phyloP scores from a whole-genome alignment of 2,797 vertebrate genomes.

The Lutjanus campechanus region DNA sequence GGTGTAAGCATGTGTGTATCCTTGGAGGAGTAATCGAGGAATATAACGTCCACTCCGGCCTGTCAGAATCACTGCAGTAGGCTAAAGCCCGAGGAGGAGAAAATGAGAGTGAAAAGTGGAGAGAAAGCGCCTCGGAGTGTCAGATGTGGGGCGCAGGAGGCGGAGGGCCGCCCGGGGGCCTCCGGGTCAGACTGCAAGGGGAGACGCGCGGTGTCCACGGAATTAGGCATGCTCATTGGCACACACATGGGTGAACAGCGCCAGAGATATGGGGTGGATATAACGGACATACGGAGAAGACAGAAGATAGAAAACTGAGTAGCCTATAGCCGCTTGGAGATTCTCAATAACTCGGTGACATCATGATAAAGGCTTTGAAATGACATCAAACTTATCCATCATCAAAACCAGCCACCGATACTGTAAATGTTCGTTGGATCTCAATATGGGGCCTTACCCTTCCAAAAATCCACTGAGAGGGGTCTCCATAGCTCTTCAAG shows the following conservation, averaged over 20 bases:
- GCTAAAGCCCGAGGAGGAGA: conserved; percentile 12
- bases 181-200: conserved; percentile 81
- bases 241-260: conserved; percentile 72
- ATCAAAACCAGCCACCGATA: not conserved
- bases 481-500: not conserved
- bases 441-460: not conserved
- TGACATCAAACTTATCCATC: not conserved
- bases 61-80: conserved; percentile 39
- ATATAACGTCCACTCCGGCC: conserved; percentile 3
- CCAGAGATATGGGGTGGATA: not conserved
- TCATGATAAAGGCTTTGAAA: not conserved
- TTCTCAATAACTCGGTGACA: not conserved
- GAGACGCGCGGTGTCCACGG: conserved; percentile 78
- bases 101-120: conserved; percentile 28
- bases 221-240: conserved; percentile 81
- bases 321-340: conserved; percentile 2
- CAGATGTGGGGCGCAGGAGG: conserved; percentile 72
- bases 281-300: conserved; percentile 21
- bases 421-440: not conserved
- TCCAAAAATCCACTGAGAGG: not conserved
- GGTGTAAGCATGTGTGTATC: not conserved
- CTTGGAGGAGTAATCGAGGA: conserved; percentile 10
- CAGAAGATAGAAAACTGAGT: conserved; percentile 2
- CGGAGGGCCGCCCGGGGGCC: conserved; percentile 74
- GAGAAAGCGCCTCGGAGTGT: conserved; percentile 43